These are phyloP conservation scores for Drosophila quadrilineata DNA, from an alignment of 1,140 invertebrate species.

Conservation along the genomic window DNA sequence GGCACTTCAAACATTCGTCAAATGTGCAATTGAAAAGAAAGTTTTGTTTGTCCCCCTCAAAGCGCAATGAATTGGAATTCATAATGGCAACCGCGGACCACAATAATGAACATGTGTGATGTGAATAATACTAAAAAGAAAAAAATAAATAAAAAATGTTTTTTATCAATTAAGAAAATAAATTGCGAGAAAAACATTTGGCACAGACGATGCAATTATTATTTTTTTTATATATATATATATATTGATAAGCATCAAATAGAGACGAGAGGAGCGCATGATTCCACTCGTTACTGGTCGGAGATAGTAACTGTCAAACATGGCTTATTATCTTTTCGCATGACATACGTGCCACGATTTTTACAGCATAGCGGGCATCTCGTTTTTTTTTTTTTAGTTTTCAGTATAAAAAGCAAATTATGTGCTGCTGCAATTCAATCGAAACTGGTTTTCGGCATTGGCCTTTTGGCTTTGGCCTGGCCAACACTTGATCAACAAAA, in stretches of 20 bases:
- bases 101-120: conserved; percentile 36
- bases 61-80: no score
- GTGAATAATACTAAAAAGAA: not conserved
- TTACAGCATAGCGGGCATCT: conserved; percentile 39
- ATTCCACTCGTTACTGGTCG: conserved; percentile 20
- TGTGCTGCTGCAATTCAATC: conserved; percentile 64
- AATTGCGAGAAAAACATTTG: not conserved
- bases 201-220: conserved; percentile 21
- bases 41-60: conserved; percentile 54
- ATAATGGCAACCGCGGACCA: conserved; percentile 16
- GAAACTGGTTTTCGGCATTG: conserved; percentile 58
- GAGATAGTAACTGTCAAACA: conserved; percentile 2
- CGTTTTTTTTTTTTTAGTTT: conserved; percentile 18
- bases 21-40: conserved; percentile 76
- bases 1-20: conserved; percentile 45
- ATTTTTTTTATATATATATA: no score
- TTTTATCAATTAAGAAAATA: conserved; percentile 52
- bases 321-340: conserved; percentile 51
- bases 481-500: conserved; percentile 70
- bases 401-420: conserved; percentile 48
- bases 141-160: conserved; percentile 38
- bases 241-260: conserved; percentile 20
- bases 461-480: conserved; percentile 40
- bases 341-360: conserved; percentile 52
- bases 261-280: conserved; percentile 18